These are phyloP conservation scores for Geotrupes spiniger DNA, from an alignment of 2,888 invertebrate genomes.

Conservation along the genomic window DNA sequence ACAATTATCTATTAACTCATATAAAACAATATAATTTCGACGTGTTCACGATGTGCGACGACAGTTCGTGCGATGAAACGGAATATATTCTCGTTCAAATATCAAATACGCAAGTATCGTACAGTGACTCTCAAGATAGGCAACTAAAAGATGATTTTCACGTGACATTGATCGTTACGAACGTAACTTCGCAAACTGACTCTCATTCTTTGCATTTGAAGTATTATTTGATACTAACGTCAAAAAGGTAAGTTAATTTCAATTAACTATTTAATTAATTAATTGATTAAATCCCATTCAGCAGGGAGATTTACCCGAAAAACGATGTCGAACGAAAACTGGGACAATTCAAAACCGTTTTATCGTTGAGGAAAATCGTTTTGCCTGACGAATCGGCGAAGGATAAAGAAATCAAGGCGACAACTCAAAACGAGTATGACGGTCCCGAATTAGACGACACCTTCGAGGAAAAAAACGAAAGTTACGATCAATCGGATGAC, in stretches of 20 bases:
- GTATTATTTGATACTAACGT: conserved; percentile 62
- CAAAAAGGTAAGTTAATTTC: conserved; percentile 48
- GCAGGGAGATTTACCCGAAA: conserved; percentile 60
- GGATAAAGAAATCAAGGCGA: conserved; percentile 13
- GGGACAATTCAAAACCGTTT: conserved; percentile 63
- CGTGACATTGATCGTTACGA: conserved; percentile 64
- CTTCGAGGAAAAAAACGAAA: not conserved
- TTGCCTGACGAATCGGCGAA: conserved; percentile 31
- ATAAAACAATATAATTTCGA: conserved; percentile 66
- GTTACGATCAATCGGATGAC: conserved; percentile 8
- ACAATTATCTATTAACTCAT: conserved; percentile 66
- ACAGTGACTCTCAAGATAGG: conserved; percentile 59
- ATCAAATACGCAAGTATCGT: conserved; percentile 56
- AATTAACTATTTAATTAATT: conserved; percentile 2
- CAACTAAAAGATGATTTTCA: conserved; percentile 66
- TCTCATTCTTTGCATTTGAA: conserved; percentile 52
- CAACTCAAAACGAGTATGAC: conserved; percentile 7
- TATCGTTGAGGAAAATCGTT: conserved; percentile 38
- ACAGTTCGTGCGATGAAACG: conserved; percentile 43
- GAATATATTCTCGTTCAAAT: conserved; percentile 65
- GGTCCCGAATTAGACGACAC: not conserved
- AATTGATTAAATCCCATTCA: conserved; percentile 24
- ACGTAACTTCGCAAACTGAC: conserved; percentile 49
- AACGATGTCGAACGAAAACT: conserved; percentile 58
- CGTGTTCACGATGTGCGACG: conserved; percentile 59